Base-by-base conservation (phyloP, 2,888 invertebrate species). In the Athetis lepigone region DNA sequence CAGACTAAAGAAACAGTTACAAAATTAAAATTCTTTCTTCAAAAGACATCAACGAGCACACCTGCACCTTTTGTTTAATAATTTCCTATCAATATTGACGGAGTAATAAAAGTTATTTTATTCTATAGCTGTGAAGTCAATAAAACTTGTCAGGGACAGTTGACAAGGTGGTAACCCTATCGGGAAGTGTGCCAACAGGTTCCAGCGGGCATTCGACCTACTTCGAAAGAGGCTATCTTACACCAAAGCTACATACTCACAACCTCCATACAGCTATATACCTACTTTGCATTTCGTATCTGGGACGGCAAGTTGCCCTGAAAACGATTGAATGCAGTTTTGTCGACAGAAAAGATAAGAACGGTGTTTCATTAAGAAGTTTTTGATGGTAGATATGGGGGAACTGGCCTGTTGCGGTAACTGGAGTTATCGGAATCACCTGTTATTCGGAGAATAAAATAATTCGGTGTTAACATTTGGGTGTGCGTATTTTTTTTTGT, bases 121-220 rank as follows among this genome's bases (percentile, higher is more conserved):
- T 36, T 23, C 5, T 23, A 37, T 9, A 37, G 29, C 2, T 43
- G 43, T 23, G 37, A 46, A 27, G 4, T 21, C 2, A 29, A 37
- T 39, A 33, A 27, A 23, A 33, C 33, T 29, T 49, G 54, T 45
- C 13, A 33, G 37, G 63, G 54, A 58, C 54, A n/a, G 27, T 64
- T 64, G 68, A 58, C 56, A 62, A 43, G 16, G 40, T 40, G 66
- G 45, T 50, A 80, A 72, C 83, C 83, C 76, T 79, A 70, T 47
- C 57, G 69, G 70, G 75, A 86, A 83, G 84, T 85, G 75, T 83
- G 85, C 79, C 82, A 82, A 77, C 86, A 81, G 84, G 85, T 86
- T 78, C 82, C 62, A 71, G 75, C 67, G 67, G 50, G 62, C 62
- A 51, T 61, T 46, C 75, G 82, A 75, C 82, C 83, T 63, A 82